Percentiles rank a stretch among this genome's conserved stretches.
These are phyloP conservation scores for Lithophane semibrunnea DNA, from an alignment of 2,888 invertebrate species.

Conservation along the genomic window DNA sequence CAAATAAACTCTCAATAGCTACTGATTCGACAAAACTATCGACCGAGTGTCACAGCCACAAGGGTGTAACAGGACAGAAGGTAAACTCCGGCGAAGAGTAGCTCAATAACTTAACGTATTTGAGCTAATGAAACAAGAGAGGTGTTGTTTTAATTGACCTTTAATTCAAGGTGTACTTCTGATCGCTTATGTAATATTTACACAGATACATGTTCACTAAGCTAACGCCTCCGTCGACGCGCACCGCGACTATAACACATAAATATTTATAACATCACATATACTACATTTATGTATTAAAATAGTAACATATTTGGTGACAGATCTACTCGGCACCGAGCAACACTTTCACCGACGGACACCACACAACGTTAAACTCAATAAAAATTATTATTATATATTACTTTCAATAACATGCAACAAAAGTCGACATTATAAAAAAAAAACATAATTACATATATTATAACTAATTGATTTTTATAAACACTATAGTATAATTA, in stretches of 20 bases:
- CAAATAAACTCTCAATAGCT: neutral
- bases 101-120: neutral
- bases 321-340: conserved; percentile 18
- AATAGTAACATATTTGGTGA: conserved; percentile 52
- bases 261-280: conserved; percentile 74
- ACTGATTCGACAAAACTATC: neutral
- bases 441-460: conserved; percentile 56
- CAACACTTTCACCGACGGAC: conserved; percentile 40
- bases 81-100: neutral
- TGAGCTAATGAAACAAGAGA: conserved; percentile 44
- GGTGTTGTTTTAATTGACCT: conserved; percentile 64
- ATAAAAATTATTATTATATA: conserved; percentile 62
- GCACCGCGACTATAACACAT: conserved; percentile 61
- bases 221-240: conserved; percentile 57
- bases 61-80: neutral
- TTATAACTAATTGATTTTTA: conserved; percentile 44
- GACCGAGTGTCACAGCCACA: neutral
- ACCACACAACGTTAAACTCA: conserved; percentile 31
- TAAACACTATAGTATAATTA: conserved; percentile 52
- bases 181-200: conserved; percentile 79
- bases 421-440: conserved; percentile 54
- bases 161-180: conserved; percentile 82
- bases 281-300: conserved; percentile 51
- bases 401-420: conserved; percentile 67
- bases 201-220: conserved; percentile 74